Evolutionary conservation across 1,140 invertebrate species (phyloP).

Genomic region (Pachypeltis micranthus): DNA sequence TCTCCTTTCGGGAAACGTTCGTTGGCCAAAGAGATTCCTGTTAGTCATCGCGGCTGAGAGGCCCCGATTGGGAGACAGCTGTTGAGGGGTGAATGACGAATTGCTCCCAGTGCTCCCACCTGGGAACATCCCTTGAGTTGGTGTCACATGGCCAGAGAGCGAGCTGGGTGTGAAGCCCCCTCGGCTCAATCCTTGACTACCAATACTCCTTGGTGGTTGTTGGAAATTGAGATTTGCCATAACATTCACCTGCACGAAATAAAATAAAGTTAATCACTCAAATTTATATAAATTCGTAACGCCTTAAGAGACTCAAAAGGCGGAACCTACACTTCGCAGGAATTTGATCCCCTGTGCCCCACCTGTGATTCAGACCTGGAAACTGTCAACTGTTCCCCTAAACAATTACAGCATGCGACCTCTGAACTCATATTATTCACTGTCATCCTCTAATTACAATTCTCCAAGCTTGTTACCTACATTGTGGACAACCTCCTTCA

Average conservation of each 20-base stretch:
- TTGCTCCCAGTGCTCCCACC: slow-evolving; percentile 42
- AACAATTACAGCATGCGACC: too few relatives aligned
- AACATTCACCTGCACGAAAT: slow-evolving; percentile 33
- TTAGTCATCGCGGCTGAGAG: slow-evolving; percentile 27
- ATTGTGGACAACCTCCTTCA: too few relatives aligned
- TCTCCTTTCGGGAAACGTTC: slow-evolving; percentile 62
- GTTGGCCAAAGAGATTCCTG: slow-evolving; percentile 55
- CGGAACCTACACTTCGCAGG: background rate
- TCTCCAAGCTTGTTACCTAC: too few relatives aligned
- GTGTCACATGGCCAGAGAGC: slow-evolving; percentile 56
- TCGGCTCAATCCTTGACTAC: slow-evolving; percentile 44
- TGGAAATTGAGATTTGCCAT: slow-evolving; percentile 76
- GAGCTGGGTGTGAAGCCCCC: slow-evolving; percentile 45
- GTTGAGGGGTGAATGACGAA: slow-evolving; percentile 39
- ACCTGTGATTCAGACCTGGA: too few relatives aligned
- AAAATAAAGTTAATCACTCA: background rate
- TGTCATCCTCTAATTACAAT: too few relatives aligned
- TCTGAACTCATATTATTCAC: too few relatives aligned
- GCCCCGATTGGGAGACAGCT: slow-evolving; percentile 45
- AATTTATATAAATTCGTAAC: background rate
- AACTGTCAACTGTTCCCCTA: too few relatives aligned
- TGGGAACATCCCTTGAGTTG: slow-evolving; percentile 50
- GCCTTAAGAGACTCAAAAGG: background rate
- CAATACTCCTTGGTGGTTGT: slow-evolving; percentile 41
- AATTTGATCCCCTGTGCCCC: too few relatives aligned